A percentile compares a stretch with the other conserved stretches of the same genome.
phyloP scores from a whole-genome alignment of 2,113 vertebrate species.

The Hypomesus transpacificus region DNA sequence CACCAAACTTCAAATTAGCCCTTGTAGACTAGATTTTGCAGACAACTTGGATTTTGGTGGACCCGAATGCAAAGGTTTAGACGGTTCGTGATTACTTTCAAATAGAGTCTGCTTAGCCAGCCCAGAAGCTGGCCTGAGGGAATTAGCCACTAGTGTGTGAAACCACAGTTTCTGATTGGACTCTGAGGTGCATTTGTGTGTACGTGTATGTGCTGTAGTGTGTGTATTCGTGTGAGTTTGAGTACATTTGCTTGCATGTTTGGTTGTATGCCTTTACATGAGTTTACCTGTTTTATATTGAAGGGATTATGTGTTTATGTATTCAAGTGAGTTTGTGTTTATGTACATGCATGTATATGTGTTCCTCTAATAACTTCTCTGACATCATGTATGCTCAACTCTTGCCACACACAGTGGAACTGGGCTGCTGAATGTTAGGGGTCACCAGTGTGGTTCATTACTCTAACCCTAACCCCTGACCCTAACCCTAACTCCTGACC shows the following conservation, averaged over 20 bases:
- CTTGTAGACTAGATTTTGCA: constrained; percentile 11
- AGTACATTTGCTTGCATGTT: background rate
- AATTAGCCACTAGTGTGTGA: constrained; percentile 19
- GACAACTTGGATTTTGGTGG: constrained; percentile 9
- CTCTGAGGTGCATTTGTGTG: constrained; percentile 11
- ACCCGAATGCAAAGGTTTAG: background rate
- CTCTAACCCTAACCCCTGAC: no score
- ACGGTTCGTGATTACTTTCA: constrained; percentile 32
- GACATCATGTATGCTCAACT: background rate
- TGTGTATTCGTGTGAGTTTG: constrained; percentile 24
- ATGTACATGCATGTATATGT: constrained; percentile 8
- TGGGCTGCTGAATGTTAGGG: constrained; percentile 12
- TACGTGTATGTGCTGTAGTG: constrained; percentile 27
- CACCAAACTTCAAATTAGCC: background rate
- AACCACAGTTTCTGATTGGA: constrained; percentile 31
- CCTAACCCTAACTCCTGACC: no score
- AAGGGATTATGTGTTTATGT: background rate
- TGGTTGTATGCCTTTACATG: no score
- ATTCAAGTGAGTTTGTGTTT: background rate
- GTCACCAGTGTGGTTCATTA: constrained; percentile 15
- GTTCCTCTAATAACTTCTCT: constrained; percentile 2
- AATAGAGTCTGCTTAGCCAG: constrained; percentile 28
- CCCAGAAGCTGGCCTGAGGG: constrained; percentile 1
- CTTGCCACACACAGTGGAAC: constrained; percentile 32
- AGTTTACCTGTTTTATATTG: no score